These are phyloP conservation scores for Strigamia crassipes DNA, from an alignment of 2,888 invertebrate genomes.

Conservation along the genomic window DNA sequence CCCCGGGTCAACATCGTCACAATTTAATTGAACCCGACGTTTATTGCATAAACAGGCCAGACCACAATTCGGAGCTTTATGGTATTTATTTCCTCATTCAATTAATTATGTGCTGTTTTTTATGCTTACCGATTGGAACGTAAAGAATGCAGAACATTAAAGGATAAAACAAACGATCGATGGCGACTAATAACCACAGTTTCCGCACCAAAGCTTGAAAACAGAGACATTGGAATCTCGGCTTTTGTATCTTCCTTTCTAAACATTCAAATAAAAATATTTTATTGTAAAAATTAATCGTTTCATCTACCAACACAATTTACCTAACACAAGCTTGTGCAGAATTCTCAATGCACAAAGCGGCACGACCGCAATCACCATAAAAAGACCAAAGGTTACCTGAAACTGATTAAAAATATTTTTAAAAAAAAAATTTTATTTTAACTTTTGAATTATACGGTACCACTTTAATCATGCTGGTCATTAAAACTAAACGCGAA, in stretches of 20 bases:
- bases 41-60: too few species aligned
- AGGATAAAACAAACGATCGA: conserved; percentile 77
- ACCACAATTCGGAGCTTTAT: too few species aligned
- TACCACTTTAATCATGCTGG: conserved; percentile 74
- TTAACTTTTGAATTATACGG: too few species aligned
- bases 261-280: conserved; percentile 52
- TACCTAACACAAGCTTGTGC: conserved; percentile 66
- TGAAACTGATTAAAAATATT: conserved; percentile 33
- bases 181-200: conserved; percentile 73
- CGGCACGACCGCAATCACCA: conserved; percentile 69
- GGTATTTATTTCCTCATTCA: too few species aligned
- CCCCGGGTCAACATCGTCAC: too few species aligned
- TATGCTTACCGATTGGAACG: conserved; percentile 67
- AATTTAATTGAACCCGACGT: too few species aligned
- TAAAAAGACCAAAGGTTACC: conserved; percentile 65
- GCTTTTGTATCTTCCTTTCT: conserved; percentile 61
- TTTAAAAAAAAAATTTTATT: too few species aligned
- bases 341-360: conserved; percentile 68
- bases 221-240: conserved; percentile 59
- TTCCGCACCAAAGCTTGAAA: conserved; percentile 65
- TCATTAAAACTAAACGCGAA: conserved; percentile 76
- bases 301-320: conserved; percentile 54
- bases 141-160: conserved; percentile 74
- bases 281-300: too few species aligned
- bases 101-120: too few species aligned